Percentiles rank a stretch among this genome's conserved stretches.
These are phyloP conservation scores for Melanargia galathea DNA, from an alignment of 2,888 invertebrate species.

Conservation along the genomic window DNA sequence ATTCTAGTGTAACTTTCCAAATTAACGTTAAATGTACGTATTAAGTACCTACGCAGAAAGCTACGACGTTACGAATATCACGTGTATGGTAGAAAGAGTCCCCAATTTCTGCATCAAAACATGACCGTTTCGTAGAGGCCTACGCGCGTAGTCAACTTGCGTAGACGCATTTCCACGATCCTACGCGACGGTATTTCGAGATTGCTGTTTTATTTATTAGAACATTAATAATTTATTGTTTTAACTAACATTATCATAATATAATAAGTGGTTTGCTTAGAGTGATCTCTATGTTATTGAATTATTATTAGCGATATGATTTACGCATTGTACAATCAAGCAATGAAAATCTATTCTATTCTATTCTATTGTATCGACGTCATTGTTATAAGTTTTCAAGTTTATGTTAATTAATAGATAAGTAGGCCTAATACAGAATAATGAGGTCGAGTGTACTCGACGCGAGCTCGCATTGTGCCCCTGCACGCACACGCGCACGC, in stretches of 20 bases:
- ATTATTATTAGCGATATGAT: not conserved
- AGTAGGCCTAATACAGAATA: slow-evolving; percentile 54
- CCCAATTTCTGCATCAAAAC: not conserved
- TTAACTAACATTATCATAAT: not conserved
- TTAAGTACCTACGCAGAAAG: no score
- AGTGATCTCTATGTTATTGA: not conserved
- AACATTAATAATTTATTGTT: not conserved
- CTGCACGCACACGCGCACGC: slow-evolving; percentile 77
- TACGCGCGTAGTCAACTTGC: slow-evolving; percentile 30
- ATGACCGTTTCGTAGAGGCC: slow-evolving; percentile 2
- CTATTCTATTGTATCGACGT: not conserved
- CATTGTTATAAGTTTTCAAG: not conserved
- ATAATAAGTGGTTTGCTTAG: no score
- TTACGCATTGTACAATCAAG: no score
- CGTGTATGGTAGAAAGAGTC: not conserved
- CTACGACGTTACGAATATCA: no score
- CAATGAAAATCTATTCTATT: no score
- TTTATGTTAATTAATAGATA: slow-evolving; percentile 29
- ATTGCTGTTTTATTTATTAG: not conserved
- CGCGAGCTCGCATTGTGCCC: slow-evolving; percentile 73
- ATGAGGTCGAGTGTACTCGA: slow-evolving; percentile 63
- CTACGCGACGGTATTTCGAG: not conserved
- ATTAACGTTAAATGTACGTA: no score
- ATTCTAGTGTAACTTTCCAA: no score
- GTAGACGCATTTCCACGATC: slow-evolving; percentile 18